Percentiles rank a stretch among this genome's conserved stretches.
Conservation (phyloP, 2,797 vertebrate species). For the Leptoclinus maculatus region DNA sequence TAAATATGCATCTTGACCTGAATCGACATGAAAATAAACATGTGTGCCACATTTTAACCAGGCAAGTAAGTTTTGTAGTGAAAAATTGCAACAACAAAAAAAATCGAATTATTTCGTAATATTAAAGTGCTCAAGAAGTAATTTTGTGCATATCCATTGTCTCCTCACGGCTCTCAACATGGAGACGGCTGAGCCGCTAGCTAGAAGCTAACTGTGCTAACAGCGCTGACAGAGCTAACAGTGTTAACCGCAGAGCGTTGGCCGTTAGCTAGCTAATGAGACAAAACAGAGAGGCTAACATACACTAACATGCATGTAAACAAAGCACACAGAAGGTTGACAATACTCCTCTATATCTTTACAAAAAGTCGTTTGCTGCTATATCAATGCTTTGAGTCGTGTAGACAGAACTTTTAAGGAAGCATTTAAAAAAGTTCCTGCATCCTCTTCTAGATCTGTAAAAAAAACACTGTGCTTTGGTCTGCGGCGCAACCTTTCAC, state of each 20-base stretch:
- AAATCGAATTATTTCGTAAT: not conserved
- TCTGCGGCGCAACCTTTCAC: not conserved
- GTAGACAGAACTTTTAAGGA: not conserved
- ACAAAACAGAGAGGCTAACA: no score
- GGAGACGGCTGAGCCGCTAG: not conserved
- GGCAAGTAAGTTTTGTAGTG: not conserved
- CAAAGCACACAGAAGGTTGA: not conserved
- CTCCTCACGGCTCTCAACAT: not conserved
- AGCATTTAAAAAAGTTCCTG: not conserved
- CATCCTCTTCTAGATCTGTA: constrained; percentile 1
- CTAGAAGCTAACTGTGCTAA: not conserved
- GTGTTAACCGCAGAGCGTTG: no score
- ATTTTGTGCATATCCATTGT: not conserved
- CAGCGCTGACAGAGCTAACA: not conserved
- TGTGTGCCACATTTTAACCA: not conserved
- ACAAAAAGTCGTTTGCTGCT: not conserved
- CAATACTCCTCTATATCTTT: not conserved
- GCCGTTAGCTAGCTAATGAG: no score
- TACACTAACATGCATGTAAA: no score
- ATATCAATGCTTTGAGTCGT: not conserved
- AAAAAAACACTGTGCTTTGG: not conserved
- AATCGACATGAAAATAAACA: not conserved
- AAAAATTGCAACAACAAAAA: not conserved
- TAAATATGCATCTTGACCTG: not conserved
- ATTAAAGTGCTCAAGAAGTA: not conserved